phyloP scores from a whole-genome alignment of 2,113 vertebrate species.

The Globicephala melas region DNA sequence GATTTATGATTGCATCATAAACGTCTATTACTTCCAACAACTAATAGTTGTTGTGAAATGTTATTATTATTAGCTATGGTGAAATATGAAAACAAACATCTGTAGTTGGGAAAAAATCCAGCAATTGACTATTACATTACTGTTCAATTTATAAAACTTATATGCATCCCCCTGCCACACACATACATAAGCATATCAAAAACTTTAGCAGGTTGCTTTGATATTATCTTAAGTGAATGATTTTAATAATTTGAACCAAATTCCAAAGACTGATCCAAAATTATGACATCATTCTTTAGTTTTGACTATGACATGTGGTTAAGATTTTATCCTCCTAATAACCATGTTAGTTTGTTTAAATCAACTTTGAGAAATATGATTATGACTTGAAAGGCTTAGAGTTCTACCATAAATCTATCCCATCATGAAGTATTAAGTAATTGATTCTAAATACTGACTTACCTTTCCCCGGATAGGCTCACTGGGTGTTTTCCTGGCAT shows the following conservation, averaged over 20 bases:
- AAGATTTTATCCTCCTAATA: background rate
- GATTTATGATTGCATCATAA: constrained; percentile 73
- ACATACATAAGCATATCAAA: background rate
- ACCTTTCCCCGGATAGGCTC: constrained; percentile 79
- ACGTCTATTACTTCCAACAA: constrained; percentile 50
- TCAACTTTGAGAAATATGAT: constrained; percentile 22
- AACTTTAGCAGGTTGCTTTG: background rate
- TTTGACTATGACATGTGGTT: background rate
- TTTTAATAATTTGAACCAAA: constrained; percentile 41
- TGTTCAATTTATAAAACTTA: background rate
- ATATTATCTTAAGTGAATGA: constrained; percentile 21
- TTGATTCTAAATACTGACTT: constrained; percentile 64
- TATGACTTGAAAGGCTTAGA: background rate
- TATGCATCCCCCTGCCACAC: background rate
- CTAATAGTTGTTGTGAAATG: background rate
- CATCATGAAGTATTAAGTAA: background rate
- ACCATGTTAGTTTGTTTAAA: background rate
- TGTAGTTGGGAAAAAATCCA: constrained; percentile 11
- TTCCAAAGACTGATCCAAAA: background rate
- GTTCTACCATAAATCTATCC: background rate
- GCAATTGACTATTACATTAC: background rate
- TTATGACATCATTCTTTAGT: background rate
- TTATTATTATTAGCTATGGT: background rate
- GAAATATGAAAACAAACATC: constrained; percentile 65
- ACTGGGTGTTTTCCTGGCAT: constrained; percentile 71